Evolutionary conservation across 2,888 invertebrate species (phyloP).

Genomic region (Phengaris alcon): DNA sequence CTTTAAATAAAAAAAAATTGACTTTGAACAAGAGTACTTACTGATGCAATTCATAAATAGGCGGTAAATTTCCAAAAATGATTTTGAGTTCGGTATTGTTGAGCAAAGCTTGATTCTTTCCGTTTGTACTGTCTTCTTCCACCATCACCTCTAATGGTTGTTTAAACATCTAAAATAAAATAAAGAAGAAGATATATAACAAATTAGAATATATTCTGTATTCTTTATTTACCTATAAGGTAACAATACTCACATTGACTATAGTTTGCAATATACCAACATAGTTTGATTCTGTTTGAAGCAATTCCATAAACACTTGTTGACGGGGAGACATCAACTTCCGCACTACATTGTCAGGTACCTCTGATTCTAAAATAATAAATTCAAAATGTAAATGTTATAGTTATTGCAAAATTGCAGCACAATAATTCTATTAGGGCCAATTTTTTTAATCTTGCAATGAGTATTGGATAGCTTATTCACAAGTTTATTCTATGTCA

Average conservation of each 20-base stretch:
- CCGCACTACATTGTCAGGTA: conserved; percentile 81
- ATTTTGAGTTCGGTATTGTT: conserved; percentile 95
- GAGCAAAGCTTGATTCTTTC: conserved; percentile 84
- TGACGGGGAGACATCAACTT: conserved; percentile 87
- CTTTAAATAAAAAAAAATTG: too few relatives aligned
- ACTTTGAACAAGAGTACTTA: conserved; percentile 57
- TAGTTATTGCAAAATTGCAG: background rate
- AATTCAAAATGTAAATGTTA: background rate
- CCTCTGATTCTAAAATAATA: conserved; percentile 69
- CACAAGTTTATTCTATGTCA: too few relatives aligned
- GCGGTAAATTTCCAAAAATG: conserved; percentile 96
- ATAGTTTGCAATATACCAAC: conserved; percentile 96
- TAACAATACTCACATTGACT: conserved; percentile 83
- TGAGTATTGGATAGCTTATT: too few relatives aligned
- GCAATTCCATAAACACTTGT: conserved; percentile 93
- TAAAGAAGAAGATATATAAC: background rate
- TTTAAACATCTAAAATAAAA: conserved; percentile 89
- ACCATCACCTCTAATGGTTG: conserved; percentile 93
- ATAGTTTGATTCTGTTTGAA: conserved; percentile 98
- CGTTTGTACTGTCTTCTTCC: conserved; percentile 84
- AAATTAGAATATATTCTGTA: background rate
- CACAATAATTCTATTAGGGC: background rate
- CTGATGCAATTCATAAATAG: conserved; percentile 95
- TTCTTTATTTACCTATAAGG: background rate
- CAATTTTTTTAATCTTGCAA: background rate